Evolutionary conservation across 2,888 invertebrate genomes (phyloP), one percentile per base, ranked within the genome.

Genomic region (Thymelicus lineola): DNA sequence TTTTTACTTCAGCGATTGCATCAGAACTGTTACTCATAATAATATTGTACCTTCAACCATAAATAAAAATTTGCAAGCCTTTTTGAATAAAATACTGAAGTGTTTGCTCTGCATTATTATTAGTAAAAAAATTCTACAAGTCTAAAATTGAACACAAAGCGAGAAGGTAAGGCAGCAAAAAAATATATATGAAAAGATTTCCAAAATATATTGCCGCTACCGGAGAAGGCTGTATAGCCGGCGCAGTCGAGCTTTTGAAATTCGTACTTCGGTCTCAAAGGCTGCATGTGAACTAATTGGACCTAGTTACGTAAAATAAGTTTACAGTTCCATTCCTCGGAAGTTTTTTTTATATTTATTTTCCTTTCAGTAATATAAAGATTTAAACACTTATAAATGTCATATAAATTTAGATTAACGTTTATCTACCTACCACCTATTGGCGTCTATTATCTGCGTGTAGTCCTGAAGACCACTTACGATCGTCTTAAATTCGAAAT

Each of bases 251-350:
- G 69, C 69, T 60, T 69, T 69, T 69, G 63, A 63, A 69, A 58
- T 59, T 58, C 63, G 28, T 63, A 57, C 68, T 62, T 46, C 58
- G 63, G 48, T 63, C 50, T 69, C 69, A 69, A 63, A 63, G 63
- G 58, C 69, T 63, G 69, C 69, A 69, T 63, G 69, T 63, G 57
- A 63, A 69, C 69, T 69, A 69, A 69, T 69, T 69, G 69, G 69
- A 69, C 69, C 63, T 69, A 58, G 69, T 63, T 69, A 62, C 62
- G 63, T 48, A 38, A 58, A 63, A 69, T 69, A 69, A 69, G 62
- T 69, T 69, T 57, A 69, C 69, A 69, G 63, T 63, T 63, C 58
- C 45, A 48, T 63, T 60, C 12, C 66, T 15, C 17, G 35, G 53
- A 65, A 55, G 61, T 48, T 35, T 48, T 4, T 48, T 68, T 48